phyloP scores from a whole-genome alignment of 2,113 vertebrate genomes.

The Marcusenius ussheri region DNA sequence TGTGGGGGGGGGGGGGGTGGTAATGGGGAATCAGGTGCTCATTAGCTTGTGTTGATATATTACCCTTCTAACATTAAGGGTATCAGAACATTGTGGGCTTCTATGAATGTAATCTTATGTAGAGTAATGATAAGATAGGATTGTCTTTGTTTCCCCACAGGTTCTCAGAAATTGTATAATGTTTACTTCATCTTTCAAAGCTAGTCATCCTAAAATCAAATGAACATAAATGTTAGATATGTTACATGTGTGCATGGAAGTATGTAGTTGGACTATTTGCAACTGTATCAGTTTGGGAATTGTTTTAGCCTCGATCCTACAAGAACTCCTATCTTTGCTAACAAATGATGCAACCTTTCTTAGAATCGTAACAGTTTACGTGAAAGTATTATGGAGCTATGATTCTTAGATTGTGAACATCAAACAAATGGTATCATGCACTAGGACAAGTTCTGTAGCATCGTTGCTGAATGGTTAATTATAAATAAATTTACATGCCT shows the following conservation, averaged over 20 bases:
- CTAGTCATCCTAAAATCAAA: not conserved
- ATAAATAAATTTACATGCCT: not conserved
- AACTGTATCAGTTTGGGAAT: not conserved
- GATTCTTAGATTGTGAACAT: not conserved
- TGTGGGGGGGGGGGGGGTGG: not conserved
- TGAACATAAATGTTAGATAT: not conserved
- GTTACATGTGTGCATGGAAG: not conserved
- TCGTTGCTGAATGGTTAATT: not conserved
- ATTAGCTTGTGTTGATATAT: not conserved
- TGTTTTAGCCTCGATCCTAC: not conserved
- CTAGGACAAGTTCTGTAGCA: not conserved
- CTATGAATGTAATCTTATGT: not conserved
- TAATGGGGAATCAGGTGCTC: not conserved
- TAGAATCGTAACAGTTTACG: not conserved
- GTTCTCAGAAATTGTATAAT: not conserved
- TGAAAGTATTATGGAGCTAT: not conserved
- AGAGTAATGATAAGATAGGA: not conserved
- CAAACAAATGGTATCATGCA: not conserved
- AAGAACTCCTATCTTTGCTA: not conserved
- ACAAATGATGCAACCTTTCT: slow-evolving; percentile 6
- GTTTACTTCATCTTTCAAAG: not conserved
- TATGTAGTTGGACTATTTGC: not conserved
- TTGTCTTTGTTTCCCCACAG: not conserved
- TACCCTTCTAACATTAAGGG: not conserved
- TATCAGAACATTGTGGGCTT: not conserved